Percentiles rank a stretch among this genome's conserved stretches.
Conservation (phyloP, 2,888 invertebrate species). For the Chrysolina oricalcia region DNA sequence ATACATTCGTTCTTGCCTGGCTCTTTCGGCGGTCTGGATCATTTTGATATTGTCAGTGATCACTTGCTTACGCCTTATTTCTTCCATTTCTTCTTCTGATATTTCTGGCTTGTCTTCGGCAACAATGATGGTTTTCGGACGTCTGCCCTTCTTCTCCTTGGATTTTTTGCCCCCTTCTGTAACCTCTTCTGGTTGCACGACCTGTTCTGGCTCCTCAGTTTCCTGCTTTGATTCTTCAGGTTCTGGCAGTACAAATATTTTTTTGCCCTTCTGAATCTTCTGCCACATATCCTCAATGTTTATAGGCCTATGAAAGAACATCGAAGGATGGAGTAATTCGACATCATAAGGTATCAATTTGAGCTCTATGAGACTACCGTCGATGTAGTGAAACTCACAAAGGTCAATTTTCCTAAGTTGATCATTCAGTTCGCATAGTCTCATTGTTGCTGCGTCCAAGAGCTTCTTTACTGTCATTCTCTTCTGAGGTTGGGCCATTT, state of each 20-base stretch:
- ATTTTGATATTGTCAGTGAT: constrained; percentile 64
- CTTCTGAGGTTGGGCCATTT: constrained; percentile 78
- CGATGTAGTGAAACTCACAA: constrained; percentile 81
- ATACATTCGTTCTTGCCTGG: constrained; percentile 68
- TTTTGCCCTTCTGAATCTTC: constrained; percentile 63
- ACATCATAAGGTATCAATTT: constrained; percentile 80
- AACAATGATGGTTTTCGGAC: constrained; percentile 24
- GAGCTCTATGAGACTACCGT: constrained; percentile 80
- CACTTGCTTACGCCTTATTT: constrained; percentile 51
- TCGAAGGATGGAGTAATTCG: constrained; percentile 77
- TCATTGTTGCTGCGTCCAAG: constrained; percentile 74
- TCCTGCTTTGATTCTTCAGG: constrained; percentile 57
- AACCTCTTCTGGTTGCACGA: constrained; percentile 34
- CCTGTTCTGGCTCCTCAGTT: constrained; percentile 41
- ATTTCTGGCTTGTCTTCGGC: constrained; percentile 31
- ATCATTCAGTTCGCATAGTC: constrained; percentile 76
- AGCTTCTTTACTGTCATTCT: constrained; percentile 74
- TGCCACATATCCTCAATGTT: constrained; percentile 66
- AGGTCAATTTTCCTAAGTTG: constrained; percentile 75
- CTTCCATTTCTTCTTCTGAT: constrained; percentile 53
- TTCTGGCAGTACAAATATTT: constrained; percentile 65
- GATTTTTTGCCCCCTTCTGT: constrained; percentile 27
- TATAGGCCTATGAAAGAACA: constrained; percentile 77
- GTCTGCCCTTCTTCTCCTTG: constrained; percentile 34
- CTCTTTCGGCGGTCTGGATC: constrained; percentile 73